Conservation (phyloP, 2,113 vertebrate genomes). For the Chloropsis cyanopogon region DNA sequence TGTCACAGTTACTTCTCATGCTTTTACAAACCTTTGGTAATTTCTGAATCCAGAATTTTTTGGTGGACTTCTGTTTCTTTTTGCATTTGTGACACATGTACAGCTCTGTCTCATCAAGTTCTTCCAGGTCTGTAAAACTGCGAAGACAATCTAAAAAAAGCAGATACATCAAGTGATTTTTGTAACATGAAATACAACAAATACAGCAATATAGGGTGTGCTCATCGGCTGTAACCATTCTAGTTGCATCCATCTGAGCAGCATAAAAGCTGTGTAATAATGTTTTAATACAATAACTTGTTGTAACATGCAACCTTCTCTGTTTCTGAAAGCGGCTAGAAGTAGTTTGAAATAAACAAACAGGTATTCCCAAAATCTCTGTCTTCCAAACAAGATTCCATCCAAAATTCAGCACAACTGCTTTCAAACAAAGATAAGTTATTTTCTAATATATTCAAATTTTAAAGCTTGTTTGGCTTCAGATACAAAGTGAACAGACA, state of each 20-base stretch:
- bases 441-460: not conserved
- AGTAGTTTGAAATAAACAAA: not conserved
- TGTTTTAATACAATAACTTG: not conserved
- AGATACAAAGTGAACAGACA: not conserved
- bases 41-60: conserved; percentile 99
- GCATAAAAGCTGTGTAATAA: not conserved
- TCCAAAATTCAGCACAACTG: not conserved
- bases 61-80: conserved; percentile 97
- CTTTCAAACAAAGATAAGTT: not conserved
- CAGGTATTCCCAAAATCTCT: not conserved
- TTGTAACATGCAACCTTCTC: not conserved
- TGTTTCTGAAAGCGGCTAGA: not conserved
- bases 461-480: not conserved
- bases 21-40: conserved; percentile 84
- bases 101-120: conserved; percentile 95
- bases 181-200: not conserved
- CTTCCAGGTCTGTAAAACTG: conserved; percentile 97
- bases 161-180: not conserved
- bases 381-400: not conserved
- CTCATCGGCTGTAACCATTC: not conserved
- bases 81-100: conserved; percentile 98
- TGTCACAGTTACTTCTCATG: not conserved
- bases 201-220: not conserved
- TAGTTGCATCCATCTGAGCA: not conserved
- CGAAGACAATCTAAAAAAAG: conserved; percentile 86